A percentile compares a stretch with the other conserved stretches of the same genome.
phyloP scores from a whole-genome alignment of 2,113 vertebrate genomes.

The Condylura cristata region DNA sequence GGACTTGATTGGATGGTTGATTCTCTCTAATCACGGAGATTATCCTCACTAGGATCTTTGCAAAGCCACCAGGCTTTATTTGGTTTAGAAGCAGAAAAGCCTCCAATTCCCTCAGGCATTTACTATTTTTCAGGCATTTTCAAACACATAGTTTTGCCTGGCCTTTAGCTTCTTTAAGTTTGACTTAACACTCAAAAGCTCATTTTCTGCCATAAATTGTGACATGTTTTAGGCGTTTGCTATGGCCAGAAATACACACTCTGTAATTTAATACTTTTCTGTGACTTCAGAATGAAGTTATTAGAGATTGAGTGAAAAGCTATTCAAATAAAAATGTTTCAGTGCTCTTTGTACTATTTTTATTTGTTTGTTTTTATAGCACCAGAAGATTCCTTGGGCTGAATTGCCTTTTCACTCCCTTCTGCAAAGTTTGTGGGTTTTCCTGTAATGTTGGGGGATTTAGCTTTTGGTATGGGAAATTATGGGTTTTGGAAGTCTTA shows the following conservation, averaged over 20 bases:
- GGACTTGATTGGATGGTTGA: conserved; percentile 30
- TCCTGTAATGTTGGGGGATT: conserved; percentile 45
- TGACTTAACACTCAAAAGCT: conserved; percentile 12
- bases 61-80: conserved; percentile 52
- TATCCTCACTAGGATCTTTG: conserved; percentile 40
- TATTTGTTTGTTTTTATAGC: conserved; percentile 49
- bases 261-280: conserved; percentile 34
- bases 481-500: conserved; percentile 42
- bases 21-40: conserved; percentile 34
- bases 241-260: not conserved
- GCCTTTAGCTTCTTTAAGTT: conserved; percentile 28
- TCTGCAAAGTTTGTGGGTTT: conserved; percentile 53
- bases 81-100: conserved; percentile 48
- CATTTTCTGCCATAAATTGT: not conserved
- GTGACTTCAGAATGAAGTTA: conserved; percentile 12
- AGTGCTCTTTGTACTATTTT: not conserved
- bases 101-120: not conserved
- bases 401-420: conserved; percentile 41
- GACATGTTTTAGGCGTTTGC: not conserved
- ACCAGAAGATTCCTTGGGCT: conserved; percentile 39
- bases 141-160: conserved; percentile 23
- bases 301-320: conserved; percentile 41
- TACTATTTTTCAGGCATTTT: conserved; percentile 64
- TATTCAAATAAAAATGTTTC: conserved; percentile 7
- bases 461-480: conserved; percentile 48